Conservation (phyloP, 2,113 vertebrate species). For the Lophura nycthemera region DNA sequence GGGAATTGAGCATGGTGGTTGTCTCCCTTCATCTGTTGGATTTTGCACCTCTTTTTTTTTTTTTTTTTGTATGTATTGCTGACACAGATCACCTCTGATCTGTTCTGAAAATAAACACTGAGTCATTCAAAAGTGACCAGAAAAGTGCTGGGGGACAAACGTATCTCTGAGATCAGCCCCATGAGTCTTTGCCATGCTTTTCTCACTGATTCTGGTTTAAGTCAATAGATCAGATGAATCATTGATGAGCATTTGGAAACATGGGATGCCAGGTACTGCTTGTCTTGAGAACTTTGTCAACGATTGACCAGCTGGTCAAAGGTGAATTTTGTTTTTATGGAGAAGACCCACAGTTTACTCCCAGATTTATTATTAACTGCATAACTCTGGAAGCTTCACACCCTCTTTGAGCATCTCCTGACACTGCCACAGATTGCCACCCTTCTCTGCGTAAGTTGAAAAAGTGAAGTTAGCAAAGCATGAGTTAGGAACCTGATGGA, state of each 20-base stretch:
- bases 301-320: slow-evolving; percentile 56
- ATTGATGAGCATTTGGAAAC: slow-evolving; percentile 54
- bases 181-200: slow-evolving; percentile 9
- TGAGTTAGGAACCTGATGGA: not conserved
- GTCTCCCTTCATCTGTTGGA: not conserved
- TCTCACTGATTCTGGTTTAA: slow-evolving; percentile 33
- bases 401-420: not conserved
- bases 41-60: not conserved
- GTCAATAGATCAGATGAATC: slow-evolving; percentile 57
- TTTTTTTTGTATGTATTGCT: not conserved
- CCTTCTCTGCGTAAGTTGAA: not conserved
- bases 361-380: slow-evolving; percentile 57
- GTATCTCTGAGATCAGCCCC: not conserved
- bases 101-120: not conserved
- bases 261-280: not conserved
- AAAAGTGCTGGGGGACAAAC: not conserved
- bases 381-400: not conserved
- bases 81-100: not conserved
- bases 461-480: not conserved
- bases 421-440: not conserved
- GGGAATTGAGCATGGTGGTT: not conserved
- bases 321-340: slow-evolving; percentile 13
- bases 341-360: slow-evolving; percentile 21
- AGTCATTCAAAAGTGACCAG: not conserved
- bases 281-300: slow-evolving; percentile 52